phyloP scores from a whole-genome alignment of 2,888 invertebrate species.

The Galerucella calmariensis region DNA sequence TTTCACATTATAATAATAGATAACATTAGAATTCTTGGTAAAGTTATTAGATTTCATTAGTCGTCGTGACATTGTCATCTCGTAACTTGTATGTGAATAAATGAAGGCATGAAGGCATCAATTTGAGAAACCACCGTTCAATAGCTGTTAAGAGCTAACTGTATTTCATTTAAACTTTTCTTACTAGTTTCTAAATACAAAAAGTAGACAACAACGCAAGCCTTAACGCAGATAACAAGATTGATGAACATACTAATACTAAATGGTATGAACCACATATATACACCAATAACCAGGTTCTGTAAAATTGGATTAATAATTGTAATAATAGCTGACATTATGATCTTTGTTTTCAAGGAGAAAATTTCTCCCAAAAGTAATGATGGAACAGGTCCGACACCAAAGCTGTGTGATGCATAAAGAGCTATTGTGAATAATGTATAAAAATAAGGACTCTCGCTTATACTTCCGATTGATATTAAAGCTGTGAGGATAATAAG shows the following conservation, averaged over 20 bases:
- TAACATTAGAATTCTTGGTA: too few species aligned
- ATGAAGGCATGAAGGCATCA: too few species aligned
- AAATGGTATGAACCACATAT: neutral
- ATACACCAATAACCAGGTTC: too few species aligned
- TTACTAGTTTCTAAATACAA: conserved; percentile 3
- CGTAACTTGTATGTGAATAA: too few species aligned
- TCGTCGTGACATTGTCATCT: too few species aligned
- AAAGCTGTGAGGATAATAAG: neutral
- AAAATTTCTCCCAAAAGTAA: neutral
- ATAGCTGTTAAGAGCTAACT: neutral
- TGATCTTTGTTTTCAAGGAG: neutral
- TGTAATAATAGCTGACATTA: neutral
- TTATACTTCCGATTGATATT: neutral
- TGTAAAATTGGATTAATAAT: neutral
- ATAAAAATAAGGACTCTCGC: neutral
- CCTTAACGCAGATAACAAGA: neutral
- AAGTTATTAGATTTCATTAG: too few species aligned
- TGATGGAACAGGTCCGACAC: neutral
- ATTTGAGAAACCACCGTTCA: neutral
- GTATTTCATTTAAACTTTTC: conserved; percentile 11
- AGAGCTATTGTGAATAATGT: too few species aligned
- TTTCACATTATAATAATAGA: too few species aligned
- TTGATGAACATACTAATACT: neutral
- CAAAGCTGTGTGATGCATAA: neutral
- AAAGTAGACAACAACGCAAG: conserved; percentile 8